Conservation (phyloP, 2,113 vertebrate genomes). For the Haliaeetus leucogaster region DNA sequence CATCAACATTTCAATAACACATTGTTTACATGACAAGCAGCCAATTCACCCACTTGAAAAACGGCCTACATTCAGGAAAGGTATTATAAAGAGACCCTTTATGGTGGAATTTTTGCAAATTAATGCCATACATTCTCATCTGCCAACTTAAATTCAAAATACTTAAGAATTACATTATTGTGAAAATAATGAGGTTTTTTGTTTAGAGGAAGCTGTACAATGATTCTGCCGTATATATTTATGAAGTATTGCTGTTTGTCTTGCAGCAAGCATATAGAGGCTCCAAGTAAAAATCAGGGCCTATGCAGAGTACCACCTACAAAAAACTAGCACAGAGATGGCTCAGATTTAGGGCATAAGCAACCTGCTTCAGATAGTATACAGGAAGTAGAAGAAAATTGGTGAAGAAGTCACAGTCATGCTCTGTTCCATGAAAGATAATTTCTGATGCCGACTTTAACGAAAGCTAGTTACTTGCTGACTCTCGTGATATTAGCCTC, state of each 20-base stretch:
- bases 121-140: background rate
- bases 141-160: background rate
- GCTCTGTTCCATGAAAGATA: background rate
- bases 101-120: background rate
- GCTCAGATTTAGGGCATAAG: background rate
- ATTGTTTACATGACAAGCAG: slow-evolving; percentile 4
- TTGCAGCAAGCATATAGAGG: background rate
- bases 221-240: background rate
- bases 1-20: background rate
- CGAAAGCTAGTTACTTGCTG: background rate
- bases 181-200: slow-evolving; percentile 5
- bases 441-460: background rate
- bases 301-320: background rate
- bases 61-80: background rate
- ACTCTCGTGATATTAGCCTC: background rate
- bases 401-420: background rate
- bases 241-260: background rate
- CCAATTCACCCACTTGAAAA: slow-evolving; percentile 3
- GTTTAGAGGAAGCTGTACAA: background rate
- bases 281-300: background rate
- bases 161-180: background rate
- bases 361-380: background rate
- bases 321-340: background rate
- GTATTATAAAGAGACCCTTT: background rate
- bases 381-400: background rate